Base-by-base conservation (phyloP, 2,888 invertebrate genomes). In the Horisme vitalbata region DNA sequence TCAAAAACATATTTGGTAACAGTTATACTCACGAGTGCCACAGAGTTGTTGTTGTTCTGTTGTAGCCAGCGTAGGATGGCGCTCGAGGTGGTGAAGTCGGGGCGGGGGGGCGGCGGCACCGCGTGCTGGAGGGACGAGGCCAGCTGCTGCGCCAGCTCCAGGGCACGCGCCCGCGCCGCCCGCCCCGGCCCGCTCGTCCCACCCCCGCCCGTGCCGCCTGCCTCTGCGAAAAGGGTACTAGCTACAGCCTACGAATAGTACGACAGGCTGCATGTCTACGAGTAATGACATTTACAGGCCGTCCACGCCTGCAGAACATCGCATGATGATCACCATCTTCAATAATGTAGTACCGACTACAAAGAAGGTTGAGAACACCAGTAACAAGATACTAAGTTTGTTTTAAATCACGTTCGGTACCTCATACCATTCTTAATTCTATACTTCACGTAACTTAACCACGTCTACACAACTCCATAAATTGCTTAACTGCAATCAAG, bases 1-100 rank as follows among this genome's bases (percentile, higher is more conserved):
- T n/a, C n/a, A n/a, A n/a, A n/a, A n/a, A n/a, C n/a, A n/a, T 15
- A 15, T 5, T 15, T 15, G 3, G 5, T 15, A 18, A 6, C 18
- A 6, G 18, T 5, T 7, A 32, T 55, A 79, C 86, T 86, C 52
- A 89, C 89, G 48, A 87, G 71, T 10, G 84, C 83, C 8, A 85
- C 81, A 1, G 83, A 75, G 63, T 86, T 87, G 66, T 88, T 87
- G 67, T 88, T 88, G 68, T 88, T 87, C 65, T 87, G 92, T 65
- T 91, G 92, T 58, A 94, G 84, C 94, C 94, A 94, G 41, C 93
- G 88, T 44, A 93, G 75, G 53, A 94, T 91, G 51, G 93, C 91
- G 73, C 93, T 92, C 58, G 91, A 90, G 36, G 93, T 91, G 63
- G 91, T 91, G 67, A 92, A 91, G 75, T 94, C 94, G 0, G 94